Conservation (phyloP, 2,888 invertebrate species). For the Toxonevra muliebris region DNA sequence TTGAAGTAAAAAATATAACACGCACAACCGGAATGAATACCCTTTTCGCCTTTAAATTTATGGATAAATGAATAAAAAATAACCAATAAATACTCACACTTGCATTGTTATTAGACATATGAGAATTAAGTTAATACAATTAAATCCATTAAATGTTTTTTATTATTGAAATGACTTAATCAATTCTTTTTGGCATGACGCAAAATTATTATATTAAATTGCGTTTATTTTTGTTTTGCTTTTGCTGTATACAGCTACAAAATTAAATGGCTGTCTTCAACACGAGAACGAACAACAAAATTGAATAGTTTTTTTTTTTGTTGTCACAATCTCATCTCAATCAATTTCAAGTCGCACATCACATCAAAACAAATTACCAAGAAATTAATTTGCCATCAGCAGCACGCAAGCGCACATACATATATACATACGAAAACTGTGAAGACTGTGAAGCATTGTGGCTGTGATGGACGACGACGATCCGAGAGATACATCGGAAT, state of each 20-base stretch:
- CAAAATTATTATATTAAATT: too few relatives aligned
- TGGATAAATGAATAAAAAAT: too few relatives aligned
- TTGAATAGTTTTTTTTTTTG: conserved; percentile 17
- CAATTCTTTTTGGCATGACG: too few relatives aligned
- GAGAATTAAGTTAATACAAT: too few relatives aligned
- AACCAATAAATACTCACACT: too few relatives aligned
- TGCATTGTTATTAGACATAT: too few relatives aligned
- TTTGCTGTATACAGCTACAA: background rate
- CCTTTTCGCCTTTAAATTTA: too few relatives aligned
- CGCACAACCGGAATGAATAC: too few relatives aligned
- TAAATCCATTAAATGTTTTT: too few relatives aligned
- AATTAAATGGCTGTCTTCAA: background rate
- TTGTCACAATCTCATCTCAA: background rate
- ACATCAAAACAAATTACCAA: conserved; percentile 61
- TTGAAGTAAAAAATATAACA: too few relatives aligned
- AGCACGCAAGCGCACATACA: conserved; percentile 54
- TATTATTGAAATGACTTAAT: too few relatives aligned
- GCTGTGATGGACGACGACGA: background rate
- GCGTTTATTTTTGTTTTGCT: conserved; percentile 6
- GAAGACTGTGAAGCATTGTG: background rate
- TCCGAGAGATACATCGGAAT: background rate
- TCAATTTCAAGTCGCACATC: conserved; percentile 45
- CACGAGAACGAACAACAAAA: conserved; percentile 1
- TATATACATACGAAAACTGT: background rate
- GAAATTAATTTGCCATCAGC: conserved; percentile 60